These are phyloP conservation scores for Myocastor coypus DNA, from an alignment of 2,113 vertebrate species.

Conservation along the genomic window DNA sequence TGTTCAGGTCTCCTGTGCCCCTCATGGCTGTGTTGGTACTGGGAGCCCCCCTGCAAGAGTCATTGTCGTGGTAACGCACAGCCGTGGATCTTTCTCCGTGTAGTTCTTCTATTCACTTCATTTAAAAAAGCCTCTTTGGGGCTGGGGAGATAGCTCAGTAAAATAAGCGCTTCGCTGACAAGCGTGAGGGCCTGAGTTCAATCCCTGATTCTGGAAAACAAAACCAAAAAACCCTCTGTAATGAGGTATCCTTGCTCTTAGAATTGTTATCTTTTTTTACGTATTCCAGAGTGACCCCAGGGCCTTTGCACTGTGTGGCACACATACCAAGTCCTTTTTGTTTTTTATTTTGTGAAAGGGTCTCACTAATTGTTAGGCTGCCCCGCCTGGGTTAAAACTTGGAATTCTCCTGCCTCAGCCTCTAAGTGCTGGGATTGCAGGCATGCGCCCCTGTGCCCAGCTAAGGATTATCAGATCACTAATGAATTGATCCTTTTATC, in stretches of 20 bases:
- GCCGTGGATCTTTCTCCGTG: not conserved
- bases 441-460: not conserved
- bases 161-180: no score
- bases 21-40: not conserved
- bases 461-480: not conserved
- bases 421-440: not conserved
- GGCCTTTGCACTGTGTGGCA: not conserved
- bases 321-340: not conserved
- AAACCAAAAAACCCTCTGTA: not conserved
- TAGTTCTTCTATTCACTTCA: not conserved
- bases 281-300: not conserved
- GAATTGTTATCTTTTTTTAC: not conserved
- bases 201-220: no score
- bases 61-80: not conserved
- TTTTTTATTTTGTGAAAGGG: not conserved
- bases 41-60: not conserved
- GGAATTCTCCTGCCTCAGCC: not conserved
- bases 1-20: fast-evolving
- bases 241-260: not conserved
- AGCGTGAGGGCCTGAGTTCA: no score
- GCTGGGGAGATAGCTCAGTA: no score
- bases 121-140: not conserved
- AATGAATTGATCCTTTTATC: not conserved
- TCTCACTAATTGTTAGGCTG: not conserved
- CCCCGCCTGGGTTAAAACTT: not conserved